A percentile compares a stretch with the other conserved stretches of the same genome.
Conservation (phyloP, 2,888 invertebrate species). For the Synergus japonicus region DNA sequence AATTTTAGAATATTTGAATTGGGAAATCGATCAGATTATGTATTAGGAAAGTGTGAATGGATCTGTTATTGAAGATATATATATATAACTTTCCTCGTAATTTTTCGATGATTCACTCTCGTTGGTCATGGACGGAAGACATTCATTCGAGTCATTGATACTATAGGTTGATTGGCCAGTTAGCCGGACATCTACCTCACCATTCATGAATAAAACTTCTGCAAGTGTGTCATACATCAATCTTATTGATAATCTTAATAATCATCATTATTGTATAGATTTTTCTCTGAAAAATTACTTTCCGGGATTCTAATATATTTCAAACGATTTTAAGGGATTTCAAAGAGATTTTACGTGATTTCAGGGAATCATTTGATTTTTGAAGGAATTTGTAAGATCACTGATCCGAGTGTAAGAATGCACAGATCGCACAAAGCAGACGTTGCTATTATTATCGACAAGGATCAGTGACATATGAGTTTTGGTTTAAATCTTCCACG, state of each 20-base stretch:
- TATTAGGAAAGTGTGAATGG: not conserved
- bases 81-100: slow-evolving; percentile 7
- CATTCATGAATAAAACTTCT: slow-evolving; percentile 24
- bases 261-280: not conserved
- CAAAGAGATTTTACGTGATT: too few relatives aligned
- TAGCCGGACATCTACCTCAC: slow-evolving; percentile 21
- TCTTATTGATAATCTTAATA: not conserved
- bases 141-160: slow-evolving; percentile 52
- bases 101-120: slow-evolving; percentile 59
- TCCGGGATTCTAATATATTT: too few relatives aligned
- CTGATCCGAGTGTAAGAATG: slow-evolving; percentile 27
- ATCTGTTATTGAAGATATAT: not conserved
- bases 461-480: not conserved
- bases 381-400: not conserved
- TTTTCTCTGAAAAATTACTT: not conserved
- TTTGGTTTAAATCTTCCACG: not conserved
- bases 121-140: slow-evolving; percentile 40
- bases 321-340: too few relatives aligned
- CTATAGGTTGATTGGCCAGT: not conserved
- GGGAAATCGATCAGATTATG: not conserved
- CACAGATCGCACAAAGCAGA: slow-evolving; percentile 24
- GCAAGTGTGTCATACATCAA: not conserved
- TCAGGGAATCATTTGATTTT: too few relatives aligned
- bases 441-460: slow-evolving; percentile 27
- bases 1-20: not conserved